Base-by-base conservation (phyloP, 2,888 invertebrate genomes). In the Thymelicus acteon region DNA sequence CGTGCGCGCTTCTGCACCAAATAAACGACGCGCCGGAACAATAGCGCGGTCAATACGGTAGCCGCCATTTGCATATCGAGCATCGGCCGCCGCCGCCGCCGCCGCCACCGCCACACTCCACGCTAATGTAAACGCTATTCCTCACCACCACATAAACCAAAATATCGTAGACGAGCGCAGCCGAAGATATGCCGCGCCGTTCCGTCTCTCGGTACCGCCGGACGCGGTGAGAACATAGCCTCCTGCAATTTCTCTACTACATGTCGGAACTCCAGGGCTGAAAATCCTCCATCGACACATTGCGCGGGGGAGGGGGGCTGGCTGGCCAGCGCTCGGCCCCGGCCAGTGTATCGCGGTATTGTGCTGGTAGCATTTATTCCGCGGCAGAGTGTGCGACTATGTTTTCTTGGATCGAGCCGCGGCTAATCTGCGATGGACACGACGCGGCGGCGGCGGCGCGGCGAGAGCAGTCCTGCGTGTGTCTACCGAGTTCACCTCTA, bases 31-130 rank as follows among this genome's bases (percentile, higher is more conserved):
- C 78, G 75, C 78, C 77, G 79, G 81, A 81, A 87, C 89, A 88
- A 87, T 88, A 80, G 89, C 84, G 82, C 85, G 86, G 87, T 83
- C 88, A 85, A 87, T 88, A 86, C 91, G 85, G 90, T 84, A 88
- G 89, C 90, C 77, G 77, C 64, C 74, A 91, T 91, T 91, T 83
- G 89, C 91, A 91, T 91, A 91, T 91, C 91, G 88, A 84, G 83
- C 82, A 89, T 88, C 89, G 82, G 75, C 77, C 81, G 77, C 78
- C 75, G 80, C 82, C 70, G 37, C 60, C 37, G 52, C 68, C 31
- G 60, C 68, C 31, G 40, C 72, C 60, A 44, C n/a, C n/a, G n/a
- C 47, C n/a, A 13, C 39, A 44, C 13, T 47, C 10, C 60, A 64
- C 48, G 37, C 65, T 15, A 48, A 39, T 63, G 47, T 24, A 12